A percentile compares a stretch with the other conserved stretches of the same genome.
Evolutionary conservation across 2,888 invertebrate genomes (phyloP).

Genomic region (Machimus rusticus): DNA sequence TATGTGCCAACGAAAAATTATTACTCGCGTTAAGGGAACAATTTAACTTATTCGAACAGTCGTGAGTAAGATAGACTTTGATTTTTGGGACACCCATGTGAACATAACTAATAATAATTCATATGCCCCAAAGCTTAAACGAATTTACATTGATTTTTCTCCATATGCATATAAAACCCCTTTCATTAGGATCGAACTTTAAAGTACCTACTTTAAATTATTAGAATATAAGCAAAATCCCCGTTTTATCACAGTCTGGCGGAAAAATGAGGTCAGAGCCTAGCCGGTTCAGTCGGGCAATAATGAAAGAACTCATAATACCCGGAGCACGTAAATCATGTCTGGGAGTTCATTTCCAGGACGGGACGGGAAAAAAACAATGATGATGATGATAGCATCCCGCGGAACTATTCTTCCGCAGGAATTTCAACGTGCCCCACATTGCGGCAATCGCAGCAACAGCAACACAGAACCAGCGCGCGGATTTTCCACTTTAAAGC

Average conservation of each 20-base stretch:
- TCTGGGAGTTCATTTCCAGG: neutral
- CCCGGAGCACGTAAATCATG: neutral
- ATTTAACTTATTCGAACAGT: too few relatives aligned
- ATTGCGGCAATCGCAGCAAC: neutral
- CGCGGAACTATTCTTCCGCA: neutral
- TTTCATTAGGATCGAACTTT: neutral
- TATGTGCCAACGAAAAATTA: too few relatives aligned
- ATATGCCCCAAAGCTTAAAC: neutral
- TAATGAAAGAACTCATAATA: neutral
- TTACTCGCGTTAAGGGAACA: too few relatives aligned
- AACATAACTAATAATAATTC: too few relatives aligned
- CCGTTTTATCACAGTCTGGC: neutral
- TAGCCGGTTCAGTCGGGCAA: neutral
- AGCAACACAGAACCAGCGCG: too few relatives aligned
- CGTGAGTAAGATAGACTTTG: too few relatives aligned
- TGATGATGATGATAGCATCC: slow-evolving; percentile 2
- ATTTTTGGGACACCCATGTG: too few relatives aligned
- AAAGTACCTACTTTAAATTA: neutral
- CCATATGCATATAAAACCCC: neutral
- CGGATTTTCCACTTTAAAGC: slow-evolving; percentile 5
- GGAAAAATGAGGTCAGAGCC: neutral
- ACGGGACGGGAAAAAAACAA: neutral
- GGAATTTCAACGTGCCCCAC: neutral
- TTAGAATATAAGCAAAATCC: neutral
- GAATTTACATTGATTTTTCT: neutral